A percentile compares a stretch with the other conserved stretches of the same genome.
These are phyloP conservation scores for Monochamus alternatus DNA, from an alignment of 2,888 invertebrate genomes.

Conservation along the genomic window DNA sequence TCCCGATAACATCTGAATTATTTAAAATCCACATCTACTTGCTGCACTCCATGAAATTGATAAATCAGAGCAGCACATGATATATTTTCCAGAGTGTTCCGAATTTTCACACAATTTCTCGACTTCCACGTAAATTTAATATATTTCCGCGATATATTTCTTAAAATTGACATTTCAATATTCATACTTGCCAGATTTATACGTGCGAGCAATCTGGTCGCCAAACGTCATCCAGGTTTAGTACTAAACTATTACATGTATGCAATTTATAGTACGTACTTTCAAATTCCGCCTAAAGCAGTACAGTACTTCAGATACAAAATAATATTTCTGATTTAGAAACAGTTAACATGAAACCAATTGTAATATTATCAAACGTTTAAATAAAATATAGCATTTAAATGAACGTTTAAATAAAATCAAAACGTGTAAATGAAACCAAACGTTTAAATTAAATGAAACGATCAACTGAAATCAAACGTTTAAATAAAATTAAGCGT, in stretches of 20 bases:
- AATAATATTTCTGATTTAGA: no score
- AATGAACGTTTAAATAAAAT: no score
- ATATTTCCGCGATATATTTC: constrained; percentile 51
- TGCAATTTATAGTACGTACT: no score
- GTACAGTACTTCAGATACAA: no score
- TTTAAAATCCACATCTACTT: constrained; percentile 19
- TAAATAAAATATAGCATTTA: no score
- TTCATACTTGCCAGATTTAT: constrained; percentile 37
- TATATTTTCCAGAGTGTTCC: constrained; percentile 26
- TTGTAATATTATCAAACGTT: no score
- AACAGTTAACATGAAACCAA: no score
- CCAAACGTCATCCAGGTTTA: constrained; percentile 1
- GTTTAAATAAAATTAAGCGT: no score
- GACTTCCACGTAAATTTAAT: constrained; percentile 42
- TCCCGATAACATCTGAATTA: constrained; percentile 12
- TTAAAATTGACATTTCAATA: constrained; percentile 55
- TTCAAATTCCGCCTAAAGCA: no score
- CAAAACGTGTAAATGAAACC: no score
- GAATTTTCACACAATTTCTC: constrained; percentile 31
- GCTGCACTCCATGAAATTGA: constrained; percentile 25
- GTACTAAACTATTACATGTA: neutral
- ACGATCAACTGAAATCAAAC: no score
- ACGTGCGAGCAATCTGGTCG: constrained; percentile 8
- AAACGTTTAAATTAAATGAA: no score
- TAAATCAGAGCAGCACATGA: constrained; percentile 28